Evolutionary conservation across 2,113 vertebrate genomes (phyloP).

Genomic region (Percopsis transmontana): DNA sequence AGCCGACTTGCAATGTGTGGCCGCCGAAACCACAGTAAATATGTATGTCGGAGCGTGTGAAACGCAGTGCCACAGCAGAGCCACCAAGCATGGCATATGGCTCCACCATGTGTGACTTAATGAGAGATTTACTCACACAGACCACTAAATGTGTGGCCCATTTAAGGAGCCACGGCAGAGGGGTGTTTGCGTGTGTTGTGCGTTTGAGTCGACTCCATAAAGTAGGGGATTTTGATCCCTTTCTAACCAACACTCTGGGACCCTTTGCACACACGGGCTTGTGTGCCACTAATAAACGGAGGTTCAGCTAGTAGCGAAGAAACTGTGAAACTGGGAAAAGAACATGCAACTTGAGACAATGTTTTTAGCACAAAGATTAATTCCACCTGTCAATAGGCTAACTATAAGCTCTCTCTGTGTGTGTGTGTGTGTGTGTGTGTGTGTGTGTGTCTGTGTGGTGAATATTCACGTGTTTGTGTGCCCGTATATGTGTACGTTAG

Average conservation of each 20-base stretch:
- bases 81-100: constrained; percentile 73
- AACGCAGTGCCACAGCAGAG: constrained; percentile 63
- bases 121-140: constrained; percentile 77
- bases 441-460: background rate
- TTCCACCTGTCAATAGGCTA: constrained; percentile 34
- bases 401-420: background rate
- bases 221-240: constrained; percentile 12
- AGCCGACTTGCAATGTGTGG: constrained; percentile 39
- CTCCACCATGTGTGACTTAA: constrained; percentile 76
- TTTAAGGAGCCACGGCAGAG: constrained; percentile 65
- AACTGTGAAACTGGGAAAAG: background rate
- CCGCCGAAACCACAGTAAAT: constrained; percentile 49
- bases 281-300: constrained; percentile 2
- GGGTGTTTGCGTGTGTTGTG: constrained; percentile 52
- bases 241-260: constrained; percentile 24
- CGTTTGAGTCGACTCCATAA: constrained; percentile 50
- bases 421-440: background rate
- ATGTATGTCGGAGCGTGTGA: constrained; percentile 67
- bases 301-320: constrained; percentile 1
- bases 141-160: constrained; percentile 76
- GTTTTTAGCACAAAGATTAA: constrained; percentile 11
- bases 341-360: background rate
- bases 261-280: constrained; percentile 44
- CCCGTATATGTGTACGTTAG: background rate
- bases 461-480: background rate